Percentiles rank a stretch among this genome's conserved stretches.
Conservation (phyloP, 2,797 vertebrate species). For the Artibeus lituratus region DNA sequence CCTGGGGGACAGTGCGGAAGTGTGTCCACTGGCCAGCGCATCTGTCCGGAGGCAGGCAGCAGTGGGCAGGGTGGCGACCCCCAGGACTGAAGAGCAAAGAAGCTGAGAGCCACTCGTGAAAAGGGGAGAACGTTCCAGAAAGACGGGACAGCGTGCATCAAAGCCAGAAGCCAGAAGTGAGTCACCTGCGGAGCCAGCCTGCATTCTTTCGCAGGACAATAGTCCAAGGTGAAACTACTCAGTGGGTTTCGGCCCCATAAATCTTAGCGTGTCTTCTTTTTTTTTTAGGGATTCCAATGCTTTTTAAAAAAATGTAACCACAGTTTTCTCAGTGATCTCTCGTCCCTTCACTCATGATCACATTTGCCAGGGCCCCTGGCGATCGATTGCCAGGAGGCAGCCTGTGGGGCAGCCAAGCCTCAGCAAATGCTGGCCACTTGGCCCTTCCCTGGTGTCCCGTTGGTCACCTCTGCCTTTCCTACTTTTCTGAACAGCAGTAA, state of each 20-base stretch:
- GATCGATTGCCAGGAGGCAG: not conserved
- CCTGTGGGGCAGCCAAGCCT: not conserved
- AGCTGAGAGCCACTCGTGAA: not conserved
- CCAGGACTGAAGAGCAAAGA: too few relatives aligned
- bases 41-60: not conserved
- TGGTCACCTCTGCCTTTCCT: not conserved
- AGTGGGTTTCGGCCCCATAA: not conserved
- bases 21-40: fast-evolving
- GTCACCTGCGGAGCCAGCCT: not conserved
- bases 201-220: not conserved
- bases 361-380: fast-evolving
- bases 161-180: not conserved
- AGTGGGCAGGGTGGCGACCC: not conserved
- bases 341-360: not conserved
- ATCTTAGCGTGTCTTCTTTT: not conserved
- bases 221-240: not conserved
- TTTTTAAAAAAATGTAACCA: not conserved
- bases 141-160: not conserved
- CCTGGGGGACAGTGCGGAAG: fast-evolving
- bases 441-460: not conserved
- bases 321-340: not conserved
- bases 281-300: not conserved
- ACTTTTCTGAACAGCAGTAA: not conserved
- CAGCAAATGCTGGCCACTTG: fast-evolving
- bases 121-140: not conserved